Evolutionary conservation across 1,140 invertebrate species (phyloP), one percentile per base, ranked within the genome.

Genomic region (Leptinotarsa undecemlineata): DNA sequence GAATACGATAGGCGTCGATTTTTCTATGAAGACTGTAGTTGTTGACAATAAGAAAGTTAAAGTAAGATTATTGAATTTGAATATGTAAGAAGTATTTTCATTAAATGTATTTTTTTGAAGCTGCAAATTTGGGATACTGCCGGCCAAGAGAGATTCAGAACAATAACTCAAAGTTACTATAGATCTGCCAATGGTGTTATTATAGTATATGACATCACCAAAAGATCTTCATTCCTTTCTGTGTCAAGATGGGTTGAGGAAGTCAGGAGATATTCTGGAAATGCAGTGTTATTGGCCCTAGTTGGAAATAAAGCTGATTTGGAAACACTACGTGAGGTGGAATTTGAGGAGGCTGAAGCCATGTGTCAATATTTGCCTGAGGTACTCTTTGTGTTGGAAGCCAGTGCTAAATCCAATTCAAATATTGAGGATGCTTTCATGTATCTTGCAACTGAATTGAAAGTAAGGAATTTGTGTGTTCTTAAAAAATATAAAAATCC

Each of bases 111-210:
- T 42, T 42, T 42, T 42, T 42, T 42, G 67, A 71, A 85, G 94
- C 87, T 97, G 71, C 94, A 96, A 90, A 95, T 96, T 81, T 98
- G 94, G 95, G 95, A 98, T 85, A 98, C 95, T 42, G 95, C 95
- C 68, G 95, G 96, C 1, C 95, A 97, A 84, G 96, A 98, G 85
- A 88, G 95, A 80, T 97, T 96, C 87, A 89, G 95, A 77, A 94
- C 95, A n/a, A 93, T 97, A 80, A 96, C 95, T 5, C 95, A 96
- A 80, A 97, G 95, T 87, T 97, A 97, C 85, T 97, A 97, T 86
- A 90, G 96, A 85, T 96, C 95, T 71, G 95, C 96, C 21, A 94
- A 96, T 86, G 95, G 95, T 75, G 94, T 96, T 63, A 93, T 98
- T 75, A 90, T 96, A 93, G 96, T 97, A 68, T 98, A 98, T 87